phyloP scores from a whole-genome alignment of 2,888 invertebrate genomes.

The Andrena dorsata region DNA sequence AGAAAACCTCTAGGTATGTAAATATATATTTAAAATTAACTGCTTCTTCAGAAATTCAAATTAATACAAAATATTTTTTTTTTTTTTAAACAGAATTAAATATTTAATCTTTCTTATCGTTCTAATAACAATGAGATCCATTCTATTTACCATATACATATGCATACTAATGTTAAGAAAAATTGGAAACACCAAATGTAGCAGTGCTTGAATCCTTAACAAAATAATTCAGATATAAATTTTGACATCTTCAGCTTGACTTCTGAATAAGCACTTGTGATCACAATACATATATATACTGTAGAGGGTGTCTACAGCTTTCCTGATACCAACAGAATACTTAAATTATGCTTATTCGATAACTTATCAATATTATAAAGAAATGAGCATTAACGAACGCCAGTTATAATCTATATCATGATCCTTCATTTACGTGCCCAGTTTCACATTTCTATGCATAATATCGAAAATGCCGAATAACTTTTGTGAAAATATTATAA shows the following conservation, averaged over 20 bases:
- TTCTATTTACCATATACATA: not conserved
- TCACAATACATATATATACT: slow-evolving; percentile 17
- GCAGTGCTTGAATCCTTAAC: not conserved
- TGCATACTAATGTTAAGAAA: not conserved
- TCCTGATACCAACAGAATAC: slow-evolving; percentile 27
- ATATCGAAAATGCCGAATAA: slow-evolving; percentile 5
- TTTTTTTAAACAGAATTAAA: not conserved
- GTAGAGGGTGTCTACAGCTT: slow-evolving; percentile 54
- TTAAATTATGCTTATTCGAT: slow-evolving; percentile 22
- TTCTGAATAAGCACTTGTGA: slow-evolving; percentile 34
- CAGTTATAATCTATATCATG: not conserved
- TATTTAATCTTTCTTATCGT: not conserved
- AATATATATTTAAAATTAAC: not conserved
- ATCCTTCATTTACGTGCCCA: not conserved
- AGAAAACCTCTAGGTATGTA: not conserved
- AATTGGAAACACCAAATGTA: not conserved
- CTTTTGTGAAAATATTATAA: slow-evolving; percentile 2
- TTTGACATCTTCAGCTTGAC: not conserved
- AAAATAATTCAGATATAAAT: not conserved
- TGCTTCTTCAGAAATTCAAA: slow-evolving; percentile 36
- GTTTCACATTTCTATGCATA: slow-evolving; percentile 8
- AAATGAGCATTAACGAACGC: not conserved
- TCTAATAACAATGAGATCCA: not conserved
- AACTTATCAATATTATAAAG: not conserved
- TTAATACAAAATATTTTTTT: not conserved